Evolutionary conservation across 2,888 invertebrate species (phyloP).

Genomic region (Drosophila kuntzei): DNA sequence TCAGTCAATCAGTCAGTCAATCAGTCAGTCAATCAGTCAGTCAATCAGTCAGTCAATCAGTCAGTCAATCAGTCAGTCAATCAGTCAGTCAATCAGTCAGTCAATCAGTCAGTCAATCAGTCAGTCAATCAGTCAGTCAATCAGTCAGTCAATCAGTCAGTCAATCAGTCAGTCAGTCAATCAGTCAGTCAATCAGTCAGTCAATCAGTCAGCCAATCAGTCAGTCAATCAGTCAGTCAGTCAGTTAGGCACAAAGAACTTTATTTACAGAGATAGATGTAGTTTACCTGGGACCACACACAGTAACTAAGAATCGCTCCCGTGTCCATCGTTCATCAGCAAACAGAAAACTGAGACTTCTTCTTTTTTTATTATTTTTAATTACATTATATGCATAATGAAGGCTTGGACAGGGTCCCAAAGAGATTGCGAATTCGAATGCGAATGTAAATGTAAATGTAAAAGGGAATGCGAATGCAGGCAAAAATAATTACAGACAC

Average conservation of each 20-base stretch:
- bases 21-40: no score
- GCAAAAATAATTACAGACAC: constrained; percentile 71
- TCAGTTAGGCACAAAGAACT: constrained; percentile 25
- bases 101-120: no score
- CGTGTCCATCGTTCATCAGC: constrained; percentile 24
- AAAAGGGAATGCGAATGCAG: constrained; percentile 50
- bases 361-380: constrained; percentile 55
- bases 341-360: constrained; percentile 14
- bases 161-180: no score
- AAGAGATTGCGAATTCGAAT: constrained; percentile 53
- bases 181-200: no score
- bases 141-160: no score
- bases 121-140: no score
- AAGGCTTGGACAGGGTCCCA: constrained; percentile 49
- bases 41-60: no score
- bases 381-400: constrained; percentile 80
- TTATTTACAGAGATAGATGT: constrained; percentile 14
- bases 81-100: no score
- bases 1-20: no score
- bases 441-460: constrained; percentile 40
- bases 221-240: constrained; percentile 18
- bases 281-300: constrained; percentile 69
- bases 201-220: no score
- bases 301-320: constrained; percentile 21
- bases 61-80: no score